A percentile compares a stretch with the other conserved stretches of the same genome.
Evolutionary conservation across 1,140 invertebrate genomes (phyloP).

Genomic region (Hylaeus anthracinus): DNA sequence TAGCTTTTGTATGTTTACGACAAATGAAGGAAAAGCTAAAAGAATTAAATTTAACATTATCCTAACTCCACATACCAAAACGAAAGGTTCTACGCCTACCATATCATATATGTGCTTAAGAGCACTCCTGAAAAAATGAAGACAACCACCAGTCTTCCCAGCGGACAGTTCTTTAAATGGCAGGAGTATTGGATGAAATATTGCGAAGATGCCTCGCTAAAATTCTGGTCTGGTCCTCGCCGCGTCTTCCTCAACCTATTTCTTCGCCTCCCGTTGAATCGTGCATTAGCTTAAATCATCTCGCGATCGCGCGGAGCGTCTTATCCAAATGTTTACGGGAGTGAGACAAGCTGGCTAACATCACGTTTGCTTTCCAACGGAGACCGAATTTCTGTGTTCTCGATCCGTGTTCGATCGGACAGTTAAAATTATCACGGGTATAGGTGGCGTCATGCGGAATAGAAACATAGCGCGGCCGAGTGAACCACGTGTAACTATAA

Average conservation of each 20-base stretch:
- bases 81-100: too few relatives aligned
- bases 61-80: too few relatives aligned
- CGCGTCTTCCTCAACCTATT: slow-evolving; percentile 26
- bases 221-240: slow-evolving; percentile 36
- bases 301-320: slow-evolving; percentile 44
- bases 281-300: slow-evolving; percentile 65
- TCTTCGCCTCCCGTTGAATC: slow-evolving; percentile 16
- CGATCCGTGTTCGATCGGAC: slow-evolving; percentile 31
- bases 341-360: slow-evolving; percentile 55
- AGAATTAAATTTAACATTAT: too few relatives aligned
- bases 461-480: slow-evolving; percentile 1
- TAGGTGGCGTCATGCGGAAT: slow-evolving; percentile 27
- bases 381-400: slow-evolving; percentile 35
- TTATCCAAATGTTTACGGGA: slow-evolving; percentile 67
- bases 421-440: slow-evolving; percentile 55
- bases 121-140: slow-evolving; percentile 67
- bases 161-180: slow-evolving; percentile 64
- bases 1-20: too few relatives aligned
- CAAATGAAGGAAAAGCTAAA: too few relatives aligned
- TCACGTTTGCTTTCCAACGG: slow-evolving; percentile 51
- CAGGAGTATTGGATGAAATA: slow-evolving; percentile 48
- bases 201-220: slow-evolving; percentile 48
- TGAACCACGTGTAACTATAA: not conserved
- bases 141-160: slow-evolving; percentile 69
- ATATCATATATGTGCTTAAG: slow-evolving; percentile 37